A percentile compares a stretch with the other conserved stretches of the same genome.
Evolutionary conservation across 2,113 vertebrate genomes (phyloP).

Genomic region (Pelecanus crispus): DNA sequence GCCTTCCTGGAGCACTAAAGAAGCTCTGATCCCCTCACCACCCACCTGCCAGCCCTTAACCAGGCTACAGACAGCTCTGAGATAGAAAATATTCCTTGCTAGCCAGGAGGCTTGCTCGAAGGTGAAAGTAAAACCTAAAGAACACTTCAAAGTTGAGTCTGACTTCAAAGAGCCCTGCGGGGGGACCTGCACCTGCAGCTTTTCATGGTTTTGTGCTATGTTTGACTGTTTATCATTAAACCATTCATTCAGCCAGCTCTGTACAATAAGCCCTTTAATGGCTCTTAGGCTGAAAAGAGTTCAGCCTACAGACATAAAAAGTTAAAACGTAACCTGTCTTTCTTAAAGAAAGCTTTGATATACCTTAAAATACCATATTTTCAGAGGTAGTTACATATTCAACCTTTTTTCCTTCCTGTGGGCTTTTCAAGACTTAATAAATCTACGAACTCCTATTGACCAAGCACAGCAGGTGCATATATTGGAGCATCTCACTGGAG

Average conservation of each 20-base stretch:
- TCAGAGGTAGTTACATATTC: background rate
- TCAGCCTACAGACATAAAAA: background rate
- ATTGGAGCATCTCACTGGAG: background rate
- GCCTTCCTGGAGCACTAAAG: background rate
- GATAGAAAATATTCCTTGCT: background rate
- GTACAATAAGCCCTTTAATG: background rate
- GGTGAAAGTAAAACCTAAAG: background rate
- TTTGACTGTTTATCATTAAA: background rate
- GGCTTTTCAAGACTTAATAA: background rate
- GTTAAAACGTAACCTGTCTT: background rate
- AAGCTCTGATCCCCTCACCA: background rate
- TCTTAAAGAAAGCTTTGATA: background rate
- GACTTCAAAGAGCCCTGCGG: background rate
- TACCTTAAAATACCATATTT: background rate
- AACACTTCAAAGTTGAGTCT: background rate
- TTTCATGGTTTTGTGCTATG: background rate
- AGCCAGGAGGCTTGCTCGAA: background rate
- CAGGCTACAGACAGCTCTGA: background rate
- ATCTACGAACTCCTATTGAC: background rate
- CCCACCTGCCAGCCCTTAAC: background rate
- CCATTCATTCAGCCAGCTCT: background rate
- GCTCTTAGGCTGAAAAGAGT: background rate
- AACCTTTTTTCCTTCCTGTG: background rate
- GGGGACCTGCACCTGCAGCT: background rate
- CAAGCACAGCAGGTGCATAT: background rate